Percentiles rank a stretch among this genome's conserved stretches.
phyloP scores from a whole-genome alignment of 2,888 invertebrate genomes.

The Lasioglossum lativentre region DNA sequence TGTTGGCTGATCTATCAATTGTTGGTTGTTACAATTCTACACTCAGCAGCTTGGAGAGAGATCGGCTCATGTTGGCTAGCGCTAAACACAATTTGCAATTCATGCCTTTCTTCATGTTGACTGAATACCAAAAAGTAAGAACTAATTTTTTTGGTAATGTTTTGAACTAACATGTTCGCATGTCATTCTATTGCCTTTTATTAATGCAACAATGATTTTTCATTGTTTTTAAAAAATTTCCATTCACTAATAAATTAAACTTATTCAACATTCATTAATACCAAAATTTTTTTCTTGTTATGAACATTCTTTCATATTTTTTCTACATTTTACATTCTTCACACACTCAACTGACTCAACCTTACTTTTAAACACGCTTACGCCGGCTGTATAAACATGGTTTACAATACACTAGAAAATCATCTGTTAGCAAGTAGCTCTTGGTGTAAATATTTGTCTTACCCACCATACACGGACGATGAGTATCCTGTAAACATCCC shows the following conservation, averaged over 20 bases:
- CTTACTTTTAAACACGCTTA: slow-evolving; percentile 11
- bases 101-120: slow-evolving; percentile 99
- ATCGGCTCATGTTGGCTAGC: slow-evolving; percentile 95
- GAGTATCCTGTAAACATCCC: slow-evolving; percentile 47
- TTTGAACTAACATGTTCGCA: slow-evolving; percentile 38
- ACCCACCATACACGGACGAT: slow-evolving; percentile 51
- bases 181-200: background rate
- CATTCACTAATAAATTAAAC: background rate
- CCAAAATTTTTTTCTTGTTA: background rate
- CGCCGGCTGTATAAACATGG: slow-evolving; percentile 25
- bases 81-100: slow-evolving; percentile 97
- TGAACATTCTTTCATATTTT: background rate
- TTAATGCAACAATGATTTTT: slow-evolving; percentile 10
- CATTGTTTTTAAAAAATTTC: background rate
- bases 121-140: slow-evolving; percentile 95
- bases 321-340: slow-evolving; percentile 3
- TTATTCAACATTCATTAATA: background rate
- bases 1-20: slow-evolving; percentile 97
- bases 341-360: slow-evolving; percentile 1
- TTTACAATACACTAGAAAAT: slow-evolving; percentile 17
- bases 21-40: slow-evolving; percentile 98
- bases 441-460: slow-evolving; percentile 74
- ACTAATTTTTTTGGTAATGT: slow-evolving; percentile 39
- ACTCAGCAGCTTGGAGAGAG: slow-evolving; percentile 90
- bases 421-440: slow-evolving; percentile 65